Evolutionary conservation across 2,113 vertebrate genomes (phyloP).

Genomic region (Gallinago media): DNA sequence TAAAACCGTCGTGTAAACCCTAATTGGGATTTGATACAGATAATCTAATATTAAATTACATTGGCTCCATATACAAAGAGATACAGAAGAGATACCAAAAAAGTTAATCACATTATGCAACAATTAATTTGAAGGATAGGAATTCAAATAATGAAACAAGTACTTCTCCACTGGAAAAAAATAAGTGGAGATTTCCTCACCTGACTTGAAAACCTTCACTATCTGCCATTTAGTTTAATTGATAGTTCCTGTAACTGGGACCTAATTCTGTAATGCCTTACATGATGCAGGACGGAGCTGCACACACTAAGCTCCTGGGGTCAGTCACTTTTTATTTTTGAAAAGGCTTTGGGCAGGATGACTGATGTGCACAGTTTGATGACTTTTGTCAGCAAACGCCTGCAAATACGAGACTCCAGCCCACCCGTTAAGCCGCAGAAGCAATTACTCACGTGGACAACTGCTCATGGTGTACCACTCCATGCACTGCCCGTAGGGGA

Average conservation of each 20-base stretch:
- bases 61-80: neutral
- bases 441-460: slow-evolving; percentile 88
- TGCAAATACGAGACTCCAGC: fast-evolving
- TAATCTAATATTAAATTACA: neutral
- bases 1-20: neutral
- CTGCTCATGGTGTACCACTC: slow-evolving; percentile 98
- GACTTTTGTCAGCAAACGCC: neutral
- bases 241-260: fast-evolving
- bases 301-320: neutral
- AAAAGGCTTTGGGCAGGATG: neutral
- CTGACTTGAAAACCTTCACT: neutral
- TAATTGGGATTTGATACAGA: neutral
- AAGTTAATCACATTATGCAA: neutral
- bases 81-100: neutral
- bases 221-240: neutral
- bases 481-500: slow-evolving; percentile 98
- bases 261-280: neutral
- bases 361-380: fast-evolving
- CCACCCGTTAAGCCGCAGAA: fast-evolving
- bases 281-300: fast-evolving
- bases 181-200: neutral
- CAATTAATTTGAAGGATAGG: neutral
- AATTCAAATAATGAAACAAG: neutral
- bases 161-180: neutral
- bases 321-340: neutral